phyloP scores from a whole-genome alignment of 2,888 invertebrate genomes.

The Drosophila bunnanda region DNA sequence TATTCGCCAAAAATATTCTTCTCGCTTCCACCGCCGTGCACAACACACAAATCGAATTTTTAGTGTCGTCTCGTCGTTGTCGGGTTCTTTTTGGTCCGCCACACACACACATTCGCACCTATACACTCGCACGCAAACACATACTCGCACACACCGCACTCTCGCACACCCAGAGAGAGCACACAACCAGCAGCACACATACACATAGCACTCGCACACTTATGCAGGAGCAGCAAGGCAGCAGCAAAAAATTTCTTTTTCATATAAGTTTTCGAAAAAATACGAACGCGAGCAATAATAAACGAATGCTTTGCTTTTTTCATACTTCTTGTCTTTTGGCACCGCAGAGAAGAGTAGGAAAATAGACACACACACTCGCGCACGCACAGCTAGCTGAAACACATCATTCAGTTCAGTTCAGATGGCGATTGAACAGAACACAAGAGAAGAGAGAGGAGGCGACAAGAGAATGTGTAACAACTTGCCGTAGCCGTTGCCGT shows the following conservation, averaged over 20 bases:
- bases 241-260: conserved; percentile 52
- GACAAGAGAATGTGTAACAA: conserved; percentile 22
- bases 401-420: conserved; percentile 37
- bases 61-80: conserved; percentile 57
- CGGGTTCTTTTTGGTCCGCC: conserved; percentile 73
- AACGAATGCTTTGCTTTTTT: conserved; percentile 35
- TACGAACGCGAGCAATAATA: conserved; percentile 42
- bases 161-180: conserved; percentile 36
- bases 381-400: conserved; percentile 24
- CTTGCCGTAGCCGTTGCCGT: conserved; percentile 15
- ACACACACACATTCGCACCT: conserved; percentile 64
- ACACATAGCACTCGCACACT: conserved; percentile 16
- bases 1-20: conserved; percentile 34
- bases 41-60: conserved; percentile 71
- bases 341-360: conserved; percentile 35
- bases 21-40: conserved; percentile 35
- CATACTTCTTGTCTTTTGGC: conserved; percentile 41
- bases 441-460: conserved; percentile 17
- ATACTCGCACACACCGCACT: conserved; percentile 29
- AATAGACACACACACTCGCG: conserved; percentile 29
- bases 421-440: conserved; percentile 25
- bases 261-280: conserved; percentile 42
- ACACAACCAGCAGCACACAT: conserved; percentile 29
- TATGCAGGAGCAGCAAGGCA: conserved; percentile 19
- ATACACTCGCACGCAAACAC: conserved; percentile 30